A percentile compares a stretch with the other conserved stretches of the same genome.
Conservation (phyloP, 2,113 vertebrate species). For the Microcebus jonahi region DNA sequence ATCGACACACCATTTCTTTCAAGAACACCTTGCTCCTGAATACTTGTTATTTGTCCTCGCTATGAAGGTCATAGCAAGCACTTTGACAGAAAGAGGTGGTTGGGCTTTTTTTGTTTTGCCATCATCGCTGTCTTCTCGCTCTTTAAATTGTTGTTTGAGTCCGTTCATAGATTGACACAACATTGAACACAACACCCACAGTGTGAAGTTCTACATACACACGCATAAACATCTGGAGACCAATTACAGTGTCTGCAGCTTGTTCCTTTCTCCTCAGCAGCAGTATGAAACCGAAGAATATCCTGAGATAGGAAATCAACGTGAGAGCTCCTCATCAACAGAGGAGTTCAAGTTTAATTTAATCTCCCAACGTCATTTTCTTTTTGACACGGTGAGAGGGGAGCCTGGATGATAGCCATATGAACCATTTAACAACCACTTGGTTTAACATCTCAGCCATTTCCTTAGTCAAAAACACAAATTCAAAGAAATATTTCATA, state of each 20-base stretch:
- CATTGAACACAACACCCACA: constrained; percentile 72
- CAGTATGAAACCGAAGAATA: constrained; percentile 72
- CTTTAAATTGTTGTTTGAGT: constrained; percentile 79
- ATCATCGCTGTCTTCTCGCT: background rate
- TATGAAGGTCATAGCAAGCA: constrained; percentile 79
- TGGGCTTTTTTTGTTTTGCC: background rate
- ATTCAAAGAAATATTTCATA: background rate
- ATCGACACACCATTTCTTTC: constrained; percentile 78
- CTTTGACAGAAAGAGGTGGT: constrained; percentile 68
- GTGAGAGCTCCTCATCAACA: background rate
- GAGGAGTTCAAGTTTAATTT: constrained; percentile 35
- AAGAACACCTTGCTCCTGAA: constrained; percentile 79
- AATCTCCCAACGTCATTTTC: constrained; percentile 13
- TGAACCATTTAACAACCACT: background rate
- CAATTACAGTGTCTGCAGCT: constrained; percentile 69
- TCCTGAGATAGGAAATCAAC: constrained; percentile 81
- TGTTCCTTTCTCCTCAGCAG: constrained; percentile 78
- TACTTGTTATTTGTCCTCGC: constrained; percentile 73
- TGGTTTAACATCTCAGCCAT: constrained; percentile 20
- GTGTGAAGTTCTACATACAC: constrained; percentile 61
- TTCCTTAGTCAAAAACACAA: constrained; percentile 46
- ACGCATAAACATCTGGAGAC: constrained; percentile 47
- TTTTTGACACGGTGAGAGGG: background rate
- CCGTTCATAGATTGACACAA: constrained; percentile 72
- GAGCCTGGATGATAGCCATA: background rate